phyloP scores from a whole-genome alignment of 2,888 invertebrate species.

The Mongoloraphidia duomilia region DNA sequence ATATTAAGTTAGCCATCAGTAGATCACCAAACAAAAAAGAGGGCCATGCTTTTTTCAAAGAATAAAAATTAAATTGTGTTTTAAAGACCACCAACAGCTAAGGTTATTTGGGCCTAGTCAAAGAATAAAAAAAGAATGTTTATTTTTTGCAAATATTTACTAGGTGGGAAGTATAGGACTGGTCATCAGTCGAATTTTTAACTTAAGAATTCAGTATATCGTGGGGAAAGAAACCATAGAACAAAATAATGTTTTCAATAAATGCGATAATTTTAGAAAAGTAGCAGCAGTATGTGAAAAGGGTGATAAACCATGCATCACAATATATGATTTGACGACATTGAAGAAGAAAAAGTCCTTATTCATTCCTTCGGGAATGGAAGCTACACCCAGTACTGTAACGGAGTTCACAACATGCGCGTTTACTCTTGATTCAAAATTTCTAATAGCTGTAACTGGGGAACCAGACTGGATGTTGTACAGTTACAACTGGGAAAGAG shows the following conservation, averaged over 20 bases:
- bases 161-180: no score
- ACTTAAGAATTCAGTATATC: neutral
- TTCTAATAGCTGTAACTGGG: slow-evolving; percentile 63
- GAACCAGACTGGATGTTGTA: slow-evolving; percentile 72
- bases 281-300: slow-evolving; percentile 48
- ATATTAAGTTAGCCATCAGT: no score
- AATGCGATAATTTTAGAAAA: slow-evolving; percentile 32
- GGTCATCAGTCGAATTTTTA: neutral
- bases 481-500: slow-evolving; percentile 70
- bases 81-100: no score
- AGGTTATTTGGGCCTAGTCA: no score
- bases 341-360: slow-evolving; percentile 57
- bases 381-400: slow-evolving; percentile 33
- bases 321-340: slow-evolving; percentile 55
- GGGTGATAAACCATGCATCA: slow-evolving; percentile 48
- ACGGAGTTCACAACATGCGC: slow-evolving; percentile 54
- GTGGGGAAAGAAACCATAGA: neutral
- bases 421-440: slow-evolving; percentile 72
- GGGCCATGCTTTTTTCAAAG: no score
- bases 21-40: no score
- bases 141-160: no score
- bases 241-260: neutral
- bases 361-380: slow-evolving; percentile 25
- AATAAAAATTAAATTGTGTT: no score
- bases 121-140: no score